These are phyloP conservation scores for Caradrina kadenii DNA, from an alignment of 2,888 invertebrate species.

Conservation along the genomic window DNA sequence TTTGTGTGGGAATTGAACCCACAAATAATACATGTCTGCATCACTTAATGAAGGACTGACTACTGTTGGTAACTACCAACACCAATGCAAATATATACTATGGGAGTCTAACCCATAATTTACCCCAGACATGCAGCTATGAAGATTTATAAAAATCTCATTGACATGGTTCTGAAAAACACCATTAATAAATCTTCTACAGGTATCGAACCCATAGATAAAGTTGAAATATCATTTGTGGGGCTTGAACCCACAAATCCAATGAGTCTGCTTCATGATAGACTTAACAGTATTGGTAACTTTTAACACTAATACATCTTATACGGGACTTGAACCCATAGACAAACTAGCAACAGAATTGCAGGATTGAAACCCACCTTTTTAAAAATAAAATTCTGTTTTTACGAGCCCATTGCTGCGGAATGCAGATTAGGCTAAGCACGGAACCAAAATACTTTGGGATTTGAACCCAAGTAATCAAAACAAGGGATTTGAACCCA, in stretches of 20 bases:
- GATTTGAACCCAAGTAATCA: conserved; percentile 20
- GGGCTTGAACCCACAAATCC: conserved; percentile 21
- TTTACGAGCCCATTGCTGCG: neutral
- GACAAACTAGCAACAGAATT: neutral
- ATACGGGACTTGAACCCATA: conserved; percentile 11
- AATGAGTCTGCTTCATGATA: neutral
- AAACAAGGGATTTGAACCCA: conserved; percentile 2
- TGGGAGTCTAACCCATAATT: conserved; percentile 9
- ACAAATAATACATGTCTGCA: neutral
- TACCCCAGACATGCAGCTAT: too few species aligned
- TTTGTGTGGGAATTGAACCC: conserved; percentile 12
- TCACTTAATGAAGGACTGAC: neutral
- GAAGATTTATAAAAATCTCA: too few species aligned
- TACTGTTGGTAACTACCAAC: neutral
- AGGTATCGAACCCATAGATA: neutral
- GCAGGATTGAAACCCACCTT: conserved; percentile 24
- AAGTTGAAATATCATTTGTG: neutral
- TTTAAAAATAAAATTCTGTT: too few species aligned
- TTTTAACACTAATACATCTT: neutral
- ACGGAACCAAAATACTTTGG: neutral
- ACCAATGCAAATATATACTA: neutral
- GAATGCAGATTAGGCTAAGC: neutral
- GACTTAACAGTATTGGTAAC: neutral
- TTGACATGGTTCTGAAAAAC: neutral
- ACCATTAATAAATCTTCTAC: neutral